Evolutionary conservation across 2,113 vertebrate species (phyloP).

Genomic region (Microtus ochrogaster): DNA sequence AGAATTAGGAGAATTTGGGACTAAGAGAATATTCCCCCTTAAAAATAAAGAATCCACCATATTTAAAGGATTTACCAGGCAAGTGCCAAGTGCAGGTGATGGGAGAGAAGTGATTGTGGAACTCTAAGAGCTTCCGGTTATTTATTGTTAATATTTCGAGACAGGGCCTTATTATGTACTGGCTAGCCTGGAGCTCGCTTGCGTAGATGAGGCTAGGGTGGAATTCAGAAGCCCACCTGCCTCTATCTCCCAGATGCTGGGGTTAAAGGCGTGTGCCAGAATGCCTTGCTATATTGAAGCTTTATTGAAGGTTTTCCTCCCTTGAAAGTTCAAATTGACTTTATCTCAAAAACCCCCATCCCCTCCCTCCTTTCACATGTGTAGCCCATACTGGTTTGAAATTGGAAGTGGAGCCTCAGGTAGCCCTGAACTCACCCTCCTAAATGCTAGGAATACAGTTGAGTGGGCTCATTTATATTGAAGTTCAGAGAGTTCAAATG

Average conservation of each 20-base stretch:
- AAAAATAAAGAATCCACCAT: constrained; percentile 45
- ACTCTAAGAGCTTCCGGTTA: neutral
- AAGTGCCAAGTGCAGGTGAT: constrained; percentile 18
- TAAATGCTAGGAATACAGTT: neutral
- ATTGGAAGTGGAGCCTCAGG: neutral
- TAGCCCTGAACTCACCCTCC: neutral
- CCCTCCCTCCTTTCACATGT: neutral
- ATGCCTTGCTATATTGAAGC: neutral
- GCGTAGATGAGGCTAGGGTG: neutral
- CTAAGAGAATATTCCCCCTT: constrained; percentile 41
- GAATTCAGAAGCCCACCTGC: neutral
- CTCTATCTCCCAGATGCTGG: neutral
- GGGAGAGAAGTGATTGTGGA: neutral
- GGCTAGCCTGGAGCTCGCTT: neutral
- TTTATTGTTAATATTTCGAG: neutral
- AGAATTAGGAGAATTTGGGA: constrained; percentile 54
- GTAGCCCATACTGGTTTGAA: neutral
- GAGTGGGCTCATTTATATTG: constrained; percentile 15
- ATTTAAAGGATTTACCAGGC: constrained; percentile 40
- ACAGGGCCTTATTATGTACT: neutral
- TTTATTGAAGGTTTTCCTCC: neutral
- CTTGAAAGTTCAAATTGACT: neutral
- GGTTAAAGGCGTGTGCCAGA: neutral
- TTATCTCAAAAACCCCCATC: neutral
- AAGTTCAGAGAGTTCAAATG: constrained; percentile 36